Evolutionary conservation across 2,113 vertebrate genomes (phyloP).

Genomic region (Anolis carolinensis): DNA sequence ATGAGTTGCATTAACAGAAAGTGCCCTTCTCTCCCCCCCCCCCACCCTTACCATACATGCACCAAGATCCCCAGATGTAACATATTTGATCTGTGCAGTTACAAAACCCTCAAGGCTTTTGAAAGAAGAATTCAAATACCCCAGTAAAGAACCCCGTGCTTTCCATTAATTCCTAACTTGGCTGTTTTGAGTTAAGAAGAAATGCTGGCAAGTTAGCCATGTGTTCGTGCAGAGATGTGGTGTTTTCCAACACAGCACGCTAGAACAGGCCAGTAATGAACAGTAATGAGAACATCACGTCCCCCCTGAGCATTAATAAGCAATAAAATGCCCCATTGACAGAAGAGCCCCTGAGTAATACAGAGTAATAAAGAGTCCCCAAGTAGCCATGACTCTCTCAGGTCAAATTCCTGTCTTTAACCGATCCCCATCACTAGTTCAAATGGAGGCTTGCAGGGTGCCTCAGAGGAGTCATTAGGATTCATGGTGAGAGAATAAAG

Average conservation of each 20-base stretch:
- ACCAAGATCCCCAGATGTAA: slow-evolving; percentile 17
- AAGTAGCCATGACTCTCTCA: slow-evolving; percentile 60
- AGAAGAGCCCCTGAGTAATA: slow-evolving; percentile 61
- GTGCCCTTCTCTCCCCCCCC: background rate
- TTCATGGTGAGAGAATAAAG: slow-evolving; percentile 68
- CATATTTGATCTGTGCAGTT: slow-evolving; percentile 16
- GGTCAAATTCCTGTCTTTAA: slow-evolving; percentile 70
- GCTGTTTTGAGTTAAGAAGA: slow-evolving; percentile 11
- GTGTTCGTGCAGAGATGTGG: background rate
- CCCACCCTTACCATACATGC: background rate
- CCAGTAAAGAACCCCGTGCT: slow-evolving; percentile 4
- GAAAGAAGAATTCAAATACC: slow-evolving; percentile 11
- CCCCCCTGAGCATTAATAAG: slow-evolving; percentile 35
- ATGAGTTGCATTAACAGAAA: background rate
- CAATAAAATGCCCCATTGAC: slow-evolving; percentile 64
- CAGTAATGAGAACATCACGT: background rate
- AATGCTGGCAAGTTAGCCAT: slow-evolving; percentile 2
- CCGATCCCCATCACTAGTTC: slow-evolving; percentile 54
- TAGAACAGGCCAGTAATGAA: slow-evolving; percentile 3
- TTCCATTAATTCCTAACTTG: background rate
- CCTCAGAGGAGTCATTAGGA: slow-evolving; percentile 51
- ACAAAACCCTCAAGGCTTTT: slow-evolving; percentile 9
- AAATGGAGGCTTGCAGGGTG: slow-evolving; percentile 51
- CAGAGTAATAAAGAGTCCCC: slow-evolving; percentile 63
- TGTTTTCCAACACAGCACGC: slow-evolving; percentile 13